Conservation (phyloP, 2,113 vertebrate genomes). For the Natator depressus region DNA sequence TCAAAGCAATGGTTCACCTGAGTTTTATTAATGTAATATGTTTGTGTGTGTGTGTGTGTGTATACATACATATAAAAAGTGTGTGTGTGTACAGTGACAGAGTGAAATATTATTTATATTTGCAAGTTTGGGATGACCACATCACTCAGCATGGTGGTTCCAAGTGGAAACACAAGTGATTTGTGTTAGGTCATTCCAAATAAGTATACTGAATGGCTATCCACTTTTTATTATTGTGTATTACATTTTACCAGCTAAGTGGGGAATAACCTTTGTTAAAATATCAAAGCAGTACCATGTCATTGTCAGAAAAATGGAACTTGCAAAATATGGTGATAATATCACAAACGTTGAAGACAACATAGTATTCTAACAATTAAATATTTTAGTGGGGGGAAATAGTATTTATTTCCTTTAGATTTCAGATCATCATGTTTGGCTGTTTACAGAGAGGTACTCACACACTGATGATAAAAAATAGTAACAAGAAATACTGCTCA, state of each 20-base stretch:
- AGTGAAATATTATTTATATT: constrained; percentile 34
- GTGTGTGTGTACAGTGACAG: constrained; percentile 10
- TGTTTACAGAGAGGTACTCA: fast-evolving
- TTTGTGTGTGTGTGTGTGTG: constrained; percentile 3
- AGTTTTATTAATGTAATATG: not conserved
- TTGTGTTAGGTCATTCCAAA: not conserved
- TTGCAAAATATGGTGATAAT: not conserved
- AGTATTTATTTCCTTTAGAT: not conserved
- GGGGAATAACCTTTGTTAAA: not conserved
- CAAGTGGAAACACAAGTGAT: constrained; percentile 30
- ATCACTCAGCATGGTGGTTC: constrained; percentile 39
- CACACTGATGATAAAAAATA: not conserved
- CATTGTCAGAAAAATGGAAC: not conserved
- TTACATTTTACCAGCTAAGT: not conserved
- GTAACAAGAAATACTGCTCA: not conserved
- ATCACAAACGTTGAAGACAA: not conserved
- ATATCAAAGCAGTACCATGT: not conserved
- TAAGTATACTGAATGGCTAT: constrained; percentile 2
- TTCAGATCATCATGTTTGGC: not conserved
- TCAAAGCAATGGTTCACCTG: not conserved
- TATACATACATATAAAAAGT: not conserved
- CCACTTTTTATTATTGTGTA: not conserved
- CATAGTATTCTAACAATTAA: not conserved
- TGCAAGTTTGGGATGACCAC: constrained; percentile 2
- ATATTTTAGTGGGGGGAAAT: not conserved